phyloP scores from a whole-genome alignment of 1,140 invertebrate genomes.

The Dryas iulia region DNA sequence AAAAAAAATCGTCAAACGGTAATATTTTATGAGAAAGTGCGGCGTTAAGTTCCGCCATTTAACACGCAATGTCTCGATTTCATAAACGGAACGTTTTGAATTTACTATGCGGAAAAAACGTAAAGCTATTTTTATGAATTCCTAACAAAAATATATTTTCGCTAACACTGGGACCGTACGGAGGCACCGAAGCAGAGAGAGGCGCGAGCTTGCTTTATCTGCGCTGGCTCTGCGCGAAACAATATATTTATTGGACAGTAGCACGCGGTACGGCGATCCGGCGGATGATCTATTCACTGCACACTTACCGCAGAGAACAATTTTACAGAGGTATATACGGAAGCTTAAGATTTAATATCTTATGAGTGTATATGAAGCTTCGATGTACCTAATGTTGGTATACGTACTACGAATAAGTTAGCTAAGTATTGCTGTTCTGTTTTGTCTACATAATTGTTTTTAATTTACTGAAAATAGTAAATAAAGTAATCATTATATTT shows the following conservation, averaged over 20 bases:
- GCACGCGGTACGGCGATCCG: constrained; percentile 54
- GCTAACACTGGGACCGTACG: constrained; percentile 40
- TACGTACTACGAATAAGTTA: no score
- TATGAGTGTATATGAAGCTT: neutral
- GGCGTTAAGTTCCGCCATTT: no score
- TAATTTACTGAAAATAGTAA: no score
- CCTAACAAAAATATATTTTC: constrained; percentile 2
- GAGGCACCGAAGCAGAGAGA: constrained; percentile 62
- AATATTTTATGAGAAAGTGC: no score
- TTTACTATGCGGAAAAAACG: no score
- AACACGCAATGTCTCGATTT: no score
- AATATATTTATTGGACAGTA: constrained; percentile 79
- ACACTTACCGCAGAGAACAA: constrained; percentile 47
- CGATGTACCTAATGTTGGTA: no score
- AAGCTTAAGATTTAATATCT: neutral
- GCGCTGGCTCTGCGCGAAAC: constrained; percentile 76
- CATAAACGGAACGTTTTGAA: no score
- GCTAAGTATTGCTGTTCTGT: neutral
- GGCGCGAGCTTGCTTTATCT: constrained; percentile 78
- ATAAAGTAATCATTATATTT: constrained; percentile 1
- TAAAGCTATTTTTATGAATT: neutral
- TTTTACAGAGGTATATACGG: constrained; percentile 15
- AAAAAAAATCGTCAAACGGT: no score
- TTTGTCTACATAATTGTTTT: neutral
- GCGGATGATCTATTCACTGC: constrained; percentile 70